Evolutionary conservation across 2,888 invertebrate species (phyloP).

Genomic region (Phengaris alcon): DNA sequence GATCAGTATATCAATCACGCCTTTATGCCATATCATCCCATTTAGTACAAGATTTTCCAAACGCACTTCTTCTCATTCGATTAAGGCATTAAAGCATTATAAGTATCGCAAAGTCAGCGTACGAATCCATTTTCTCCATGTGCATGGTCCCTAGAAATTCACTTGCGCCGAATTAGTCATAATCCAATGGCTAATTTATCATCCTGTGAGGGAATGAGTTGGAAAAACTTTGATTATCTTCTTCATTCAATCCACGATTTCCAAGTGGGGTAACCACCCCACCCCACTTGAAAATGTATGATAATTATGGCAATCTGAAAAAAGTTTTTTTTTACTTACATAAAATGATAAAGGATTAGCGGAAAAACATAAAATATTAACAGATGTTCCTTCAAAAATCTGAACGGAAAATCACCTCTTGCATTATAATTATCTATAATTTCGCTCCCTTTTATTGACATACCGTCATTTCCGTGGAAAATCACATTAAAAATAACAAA

Average conservation of each 20-base stretch:
- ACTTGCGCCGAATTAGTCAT: slow-evolving; percentile 62
- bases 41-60: slow-evolving; percentile 54
- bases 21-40: slow-evolving; percentile 40
- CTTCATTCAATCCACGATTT: neutral
- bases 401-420: slow-evolving; percentile 20
- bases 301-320: neutral
- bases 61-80: slow-evolving; percentile 63
- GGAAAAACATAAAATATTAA: neutral
- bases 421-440: slow-evolving; percentile 36
- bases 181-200: slow-evolving; percentile 67
- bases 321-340: neutral
- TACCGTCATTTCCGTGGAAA: slow-evolving; percentile 53
- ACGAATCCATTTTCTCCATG: slow-evolving; percentile 60
- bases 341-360: neutral
- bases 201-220: slow-evolving; percentile 43
- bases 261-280: neutral
- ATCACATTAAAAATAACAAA: slow-evolving; percentile 57
- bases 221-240: slow-evolving; percentile 32
- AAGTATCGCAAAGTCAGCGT: slow-evolving; percentile 62
- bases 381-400: neutral
- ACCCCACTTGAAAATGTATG: neutral
- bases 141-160: slow-evolving; percentile 61
- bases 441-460: slow-evolving; percentile 38
- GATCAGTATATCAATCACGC: slow-evolving; percentile 34
- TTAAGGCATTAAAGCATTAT: slow-evolving; percentile 59